Evolutionary conservation across 2,888 invertebrate species (phyloP).

Genomic region (Acleris holmiana): DNA sequence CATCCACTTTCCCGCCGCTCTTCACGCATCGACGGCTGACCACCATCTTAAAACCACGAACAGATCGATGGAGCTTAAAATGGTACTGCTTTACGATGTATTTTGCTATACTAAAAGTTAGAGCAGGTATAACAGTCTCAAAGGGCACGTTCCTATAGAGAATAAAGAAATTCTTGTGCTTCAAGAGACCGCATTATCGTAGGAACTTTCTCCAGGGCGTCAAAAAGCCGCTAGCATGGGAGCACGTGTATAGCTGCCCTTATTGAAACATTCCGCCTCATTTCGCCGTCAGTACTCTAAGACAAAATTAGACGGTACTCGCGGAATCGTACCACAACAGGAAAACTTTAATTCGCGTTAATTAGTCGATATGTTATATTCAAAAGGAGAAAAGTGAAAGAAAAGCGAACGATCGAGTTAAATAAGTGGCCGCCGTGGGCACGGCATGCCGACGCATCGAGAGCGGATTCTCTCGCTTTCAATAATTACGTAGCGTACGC

Average conservation of each 20-base stretch:
- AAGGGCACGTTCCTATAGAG: not conserved
- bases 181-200: slow-evolving; percentile 14
- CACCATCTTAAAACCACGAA: slow-evolving; percentile 40
- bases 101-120: not conserved
- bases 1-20: slow-evolving; percentile 69
- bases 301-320: slow-evolving; percentile 41
- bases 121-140: not conserved
- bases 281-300: slow-evolving; percentile 34
- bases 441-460: slow-evolving; percentile 50
- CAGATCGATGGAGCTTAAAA: slow-evolving; percentile 22
- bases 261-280: slow-evolving; percentile 35
- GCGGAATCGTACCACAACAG: slow-evolving; percentile 18
- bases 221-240: slow-evolving; percentile 29
- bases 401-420: slow-evolving; percentile 45
- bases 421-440: slow-evolving; percentile 41
- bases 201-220: slow-evolving; percentile 27
- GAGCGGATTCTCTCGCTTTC: slow-evolving; percentile 59
- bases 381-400: slow-evolving; percentile 44
- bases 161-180: slow-evolving; percentile 1
- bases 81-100: slow-evolving; percentile 22
- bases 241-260: slow-evolving; percentile 30
- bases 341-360: slow-evolving; percentile 16
- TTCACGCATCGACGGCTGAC: slow-evolving; percentile 56
- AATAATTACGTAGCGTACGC: slow-evolving; percentile 61
- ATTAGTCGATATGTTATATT: slow-evolving; percentile 21